Base-by-base conservation (phyloP, 2,888 invertebrate species). In the Drosophila affinis region DNA sequence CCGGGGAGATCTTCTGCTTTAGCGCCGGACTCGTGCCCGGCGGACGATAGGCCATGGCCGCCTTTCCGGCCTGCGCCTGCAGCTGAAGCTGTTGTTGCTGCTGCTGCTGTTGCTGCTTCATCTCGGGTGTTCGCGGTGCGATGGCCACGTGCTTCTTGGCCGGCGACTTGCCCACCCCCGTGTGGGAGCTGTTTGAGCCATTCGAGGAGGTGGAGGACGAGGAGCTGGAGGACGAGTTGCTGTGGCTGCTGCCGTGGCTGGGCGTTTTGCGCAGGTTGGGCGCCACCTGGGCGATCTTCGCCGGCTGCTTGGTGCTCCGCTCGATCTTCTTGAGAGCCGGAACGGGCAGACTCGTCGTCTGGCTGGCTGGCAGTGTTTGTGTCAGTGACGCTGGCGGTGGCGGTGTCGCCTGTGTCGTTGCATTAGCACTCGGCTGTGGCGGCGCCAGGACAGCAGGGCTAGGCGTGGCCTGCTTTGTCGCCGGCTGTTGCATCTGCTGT, bases 81-180 rank as follows among this genome's bases (percentile, higher is more conserved):
- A 76, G 48, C 59, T 85, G 79, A 18, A 81, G 87, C 52, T 86
- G 84, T 46, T 89, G 88, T 45, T 90, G 89, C 59, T 82, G 82
- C 55, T 89, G 89, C 60, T 89, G 29, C 29, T 27, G 24, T 24
- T 24, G 27, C 27, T 29, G 88, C 67, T 91, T 91, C 77, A 91
- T 89, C 68, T 92, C 92, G 4, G 89, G 89, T 29, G 91, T 91
- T 7, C 92, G 88, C 10, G 92, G 92, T 3, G 92, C 92, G 48
- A 92, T 92, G 46, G 92, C 91, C 53, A 92, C 92, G 67, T 92
- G 92, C 65, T 92, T 92, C 74, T 92, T 92, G 21, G 90, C 89
- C 62, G 92, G 92, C 27, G 91, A 91, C 73, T 91, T 92, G 24
- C 90, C 91, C 29, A 29, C 29, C 7, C 29, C 29, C 0, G 79